Base-by-base conservation (phyloP, 2,888 invertebrate species). In the Heliconius sara region DNA sequence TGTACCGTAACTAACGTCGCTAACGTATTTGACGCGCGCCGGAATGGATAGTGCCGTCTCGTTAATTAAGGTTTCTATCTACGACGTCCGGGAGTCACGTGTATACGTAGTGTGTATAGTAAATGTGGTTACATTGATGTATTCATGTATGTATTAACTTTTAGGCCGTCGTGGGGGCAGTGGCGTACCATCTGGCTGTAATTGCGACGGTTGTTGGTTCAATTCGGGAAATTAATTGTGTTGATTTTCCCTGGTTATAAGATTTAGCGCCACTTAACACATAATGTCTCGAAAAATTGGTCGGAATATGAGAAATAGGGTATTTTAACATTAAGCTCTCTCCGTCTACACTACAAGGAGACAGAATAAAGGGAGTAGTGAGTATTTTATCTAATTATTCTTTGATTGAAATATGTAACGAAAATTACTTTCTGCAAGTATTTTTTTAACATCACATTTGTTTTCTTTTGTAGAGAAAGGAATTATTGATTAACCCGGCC, bases 1-100 rank as follows among this genome's bases (percentile, higher is more conserved):
- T 90, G 91, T 88, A 83, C 87, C 90, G 88, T 87, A 82, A 85
- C 89, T 85, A 87, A 85, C 86, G 85, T 83, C 75, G 75, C 83
- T 85, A 84, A 85, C 83, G 84, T 83, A 85, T 83, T 80, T 83
- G 84, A 84, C 84, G 80, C 84, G 84, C 82, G 83, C 83, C 84
- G 86, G 84, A 79, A 76, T 81, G 72, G 71, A 77, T 81, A 81
- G 71, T 83, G 82, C 76, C 77, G 60, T 65, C 77, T 79, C 80
- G 81, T 83, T 83, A 81, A 84, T 85, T 82, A 83, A 79, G 78
- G 78, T 43, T 72, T 67, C 75, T 71, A 79, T 60, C 75, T 74
- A 77, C 78, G 72, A 52, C 39, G 76, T 68, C 72, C 72, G 52
- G 57, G n/a, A 57, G 25, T 72, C 34, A 34, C 57, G 34, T 57